Conservation (phyloP, 2,888 invertebrate species). For the Ophion ellenae region DNA sequence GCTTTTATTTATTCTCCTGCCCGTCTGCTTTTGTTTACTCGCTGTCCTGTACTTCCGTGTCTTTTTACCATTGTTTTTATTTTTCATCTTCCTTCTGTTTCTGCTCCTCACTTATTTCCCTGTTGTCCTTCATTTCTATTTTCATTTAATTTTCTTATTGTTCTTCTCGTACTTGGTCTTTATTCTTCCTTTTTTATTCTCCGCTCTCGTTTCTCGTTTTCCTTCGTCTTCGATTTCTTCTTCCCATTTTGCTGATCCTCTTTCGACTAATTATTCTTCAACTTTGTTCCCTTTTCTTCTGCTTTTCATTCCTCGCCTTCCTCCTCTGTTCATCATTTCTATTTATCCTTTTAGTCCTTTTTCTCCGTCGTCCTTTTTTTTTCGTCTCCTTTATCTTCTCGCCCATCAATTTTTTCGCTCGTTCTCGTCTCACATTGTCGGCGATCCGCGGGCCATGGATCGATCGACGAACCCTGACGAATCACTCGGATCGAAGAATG, state of each 20-base stretch:
- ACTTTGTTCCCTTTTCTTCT: neutral
- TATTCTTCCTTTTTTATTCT: no score
- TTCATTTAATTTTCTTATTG: neutral
- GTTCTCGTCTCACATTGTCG: neutral
- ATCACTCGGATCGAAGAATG: slow-evolving; percentile 12
- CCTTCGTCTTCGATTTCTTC: neutral
- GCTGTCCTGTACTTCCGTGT: no score
- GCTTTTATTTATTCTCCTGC: no score
- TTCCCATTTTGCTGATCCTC: neutral
- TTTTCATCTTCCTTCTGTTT: no score
- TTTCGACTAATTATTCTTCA: neutral
- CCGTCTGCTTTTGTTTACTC: no score
- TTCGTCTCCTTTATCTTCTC: neutral
- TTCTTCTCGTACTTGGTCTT: neutral
- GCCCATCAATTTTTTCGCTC: neutral
- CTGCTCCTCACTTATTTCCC: neutral
- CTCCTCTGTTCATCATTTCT: neutral
- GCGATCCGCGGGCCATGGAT: neutral
- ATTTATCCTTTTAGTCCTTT: neutral
- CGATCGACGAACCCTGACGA: neutral
- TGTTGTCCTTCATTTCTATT: neutral
- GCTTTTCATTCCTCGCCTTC: neutral
- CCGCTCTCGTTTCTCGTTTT: no score
- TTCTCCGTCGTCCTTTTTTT: neutral
- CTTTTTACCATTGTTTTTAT: no score